Conservation (phyloP, 1,140 invertebrate species). For the Eubasilissa regina region DNA sequence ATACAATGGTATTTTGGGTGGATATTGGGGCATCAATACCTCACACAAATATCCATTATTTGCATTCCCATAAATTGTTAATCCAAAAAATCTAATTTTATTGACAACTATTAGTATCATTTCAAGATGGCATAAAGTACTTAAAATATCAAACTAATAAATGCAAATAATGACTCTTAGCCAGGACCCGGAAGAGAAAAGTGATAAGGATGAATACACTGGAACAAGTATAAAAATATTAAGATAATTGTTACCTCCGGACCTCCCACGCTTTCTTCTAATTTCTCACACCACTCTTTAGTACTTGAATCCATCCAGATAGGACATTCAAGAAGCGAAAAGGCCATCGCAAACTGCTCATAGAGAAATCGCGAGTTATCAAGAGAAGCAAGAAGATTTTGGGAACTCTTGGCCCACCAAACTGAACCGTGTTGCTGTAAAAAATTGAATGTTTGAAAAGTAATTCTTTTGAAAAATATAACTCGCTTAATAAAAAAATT, state of each 20-base stretch:
- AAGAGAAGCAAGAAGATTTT: conserved; percentile 77
- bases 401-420: conserved; percentile 89
- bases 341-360: conserved; percentile 84
- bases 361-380: conserved; percentile 85
- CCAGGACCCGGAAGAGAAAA: too few species aligned
- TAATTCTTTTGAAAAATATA: background rate
- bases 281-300: conserved; percentile 80
- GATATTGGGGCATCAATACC: too few species aligned
- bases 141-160: too few species aligned
- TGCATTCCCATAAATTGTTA: too few species aligned
- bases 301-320: conserved; percentile 98
- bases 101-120: too few species aligned
- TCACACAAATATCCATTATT: too few species aligned
- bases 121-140: too few species aligned
- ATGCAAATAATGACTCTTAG: too few species aligned
- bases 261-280: conserved; percentile 89
- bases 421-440: conserved; percentile 96
- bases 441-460: background rate
- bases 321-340: conserved; percentile 88
- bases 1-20: too few species aligned
- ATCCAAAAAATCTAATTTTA: too few species aligned
- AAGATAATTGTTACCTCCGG: conserved; percentile 72
- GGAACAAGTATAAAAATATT: too few species aligned
- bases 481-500: background rate
- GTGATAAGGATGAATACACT: too few species aligned